Evolutionary conservation across 2,888 invertebrate species (phyloP), one percentile per base, ranked within the genome.

Genomic region (Tubiluchus corallicola): DNA sequence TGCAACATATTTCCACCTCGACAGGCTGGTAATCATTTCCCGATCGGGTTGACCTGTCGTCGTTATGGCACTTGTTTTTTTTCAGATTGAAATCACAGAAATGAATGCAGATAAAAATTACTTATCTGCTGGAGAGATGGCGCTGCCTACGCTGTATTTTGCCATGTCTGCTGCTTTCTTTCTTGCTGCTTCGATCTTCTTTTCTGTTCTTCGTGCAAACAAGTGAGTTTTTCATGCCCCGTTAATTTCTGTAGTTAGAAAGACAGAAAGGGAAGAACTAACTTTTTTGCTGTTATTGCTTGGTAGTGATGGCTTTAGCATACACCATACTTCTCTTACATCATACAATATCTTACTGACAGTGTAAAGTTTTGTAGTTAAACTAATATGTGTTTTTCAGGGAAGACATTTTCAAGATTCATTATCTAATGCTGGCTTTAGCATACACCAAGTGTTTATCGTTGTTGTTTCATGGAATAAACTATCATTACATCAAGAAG

Each of bases 81-180:
- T 51, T 3, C 61, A 87, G 84, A 74, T 90, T 51, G 75, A 80
- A 61, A 81, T 96, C 50, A 79, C 78, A 53, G 88, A 90, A 62
- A 80, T 77, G 55, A 85, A 88, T 58, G 51, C 49, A 42, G 76
- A 76, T 21, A 56, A 54, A 2, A 90, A 83, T 62, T 94, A 76
- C 58, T 66, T 96, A 21, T 90, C 92, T 2, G 94, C 92, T 1
- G 94, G 94, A 1, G 88, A 94, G 66, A 88, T 94, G 76, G 92
- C 92, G 0, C 68, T 94, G 21, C 96, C 96, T 0, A 76, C 80
- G 0, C 66, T 98, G 2, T 96, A 88, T 65, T 82, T 84, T 55
- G 78, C 82, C 72, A 82, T 92, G 79, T 56, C 58, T 3, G 64
- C 88, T 2, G 65, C 90, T 20, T 96, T 90, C 68, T 77, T 87